These are phyloP conservation scores for Megamerina dolium DNA, from an alignment of 2,888 invertebrate species.

Conservation along the genomic window DNA sequence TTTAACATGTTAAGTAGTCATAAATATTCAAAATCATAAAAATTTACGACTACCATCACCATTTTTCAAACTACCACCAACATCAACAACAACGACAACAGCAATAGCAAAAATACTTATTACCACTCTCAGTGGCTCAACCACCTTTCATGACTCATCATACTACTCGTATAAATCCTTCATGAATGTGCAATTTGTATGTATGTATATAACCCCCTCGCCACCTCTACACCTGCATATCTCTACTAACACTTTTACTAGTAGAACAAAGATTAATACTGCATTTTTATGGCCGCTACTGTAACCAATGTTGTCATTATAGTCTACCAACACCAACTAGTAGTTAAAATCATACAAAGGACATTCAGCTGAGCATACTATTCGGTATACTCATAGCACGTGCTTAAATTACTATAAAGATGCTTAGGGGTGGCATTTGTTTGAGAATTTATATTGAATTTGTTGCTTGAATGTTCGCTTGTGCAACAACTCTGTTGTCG, in stretches of 20 bases:
- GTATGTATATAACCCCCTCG: constrained; percentile 5
- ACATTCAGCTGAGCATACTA: constrained; percentile 9
- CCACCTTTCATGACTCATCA: constrained; percentile 2
- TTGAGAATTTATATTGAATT: too few species aligned
- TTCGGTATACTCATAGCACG: constrained; percentile 28
- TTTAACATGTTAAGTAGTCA: neutral
- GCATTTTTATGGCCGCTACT: constrained; percentile 10
- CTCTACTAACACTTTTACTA: neutral
- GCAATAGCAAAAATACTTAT: neutral
- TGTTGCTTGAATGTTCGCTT: too few species aligned
- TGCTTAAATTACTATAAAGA: constrained; percentile 44
- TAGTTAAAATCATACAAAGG: too few species aligned
- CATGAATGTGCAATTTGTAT: too few species aligned
- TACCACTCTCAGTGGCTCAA: neutral
- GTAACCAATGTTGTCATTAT: constrained; percentile 11
- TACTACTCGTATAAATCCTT: constrained; percentile 9
- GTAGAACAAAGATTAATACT: neutral
- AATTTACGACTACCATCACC: constrained; percentile 36
- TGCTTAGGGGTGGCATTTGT: constrained; percentile 42
- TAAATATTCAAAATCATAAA: constrained; percentile 33
- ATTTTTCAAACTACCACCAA: constrained; percentile 8
- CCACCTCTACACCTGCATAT: constrained; percentile 5
- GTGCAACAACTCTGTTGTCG: too few species aligned
- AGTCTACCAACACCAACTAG: constrained; percentile 1
- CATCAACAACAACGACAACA: too few species aligned